These are phyloP conservation scores for Autographa pulchrina DNA, from an alignment of 2,888 invertebrate genomes.

Conservation along the genomic window DNA sequence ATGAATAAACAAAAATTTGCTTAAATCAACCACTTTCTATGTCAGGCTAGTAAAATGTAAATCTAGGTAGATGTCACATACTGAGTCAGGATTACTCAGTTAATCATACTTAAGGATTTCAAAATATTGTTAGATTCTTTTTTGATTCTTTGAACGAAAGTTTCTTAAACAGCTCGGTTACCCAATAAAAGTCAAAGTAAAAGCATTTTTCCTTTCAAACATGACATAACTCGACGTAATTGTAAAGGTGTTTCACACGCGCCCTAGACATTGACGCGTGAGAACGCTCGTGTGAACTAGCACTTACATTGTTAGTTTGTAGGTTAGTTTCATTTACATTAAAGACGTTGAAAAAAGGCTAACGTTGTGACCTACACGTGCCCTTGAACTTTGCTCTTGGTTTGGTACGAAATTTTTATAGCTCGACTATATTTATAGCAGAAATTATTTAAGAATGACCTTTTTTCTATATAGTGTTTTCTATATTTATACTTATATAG, in stretches of 20 bases:
- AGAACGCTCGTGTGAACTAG: constrained; percentile 76
- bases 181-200: constrained; percentile 55
- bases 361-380: constrained; percentile 37
- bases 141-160: neutral
- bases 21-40: no score
- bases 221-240: constrained; percentile 63
- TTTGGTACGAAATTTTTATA: neutral
- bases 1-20: no score
- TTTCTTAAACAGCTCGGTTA: neutral
- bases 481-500: no score
- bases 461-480: no score
- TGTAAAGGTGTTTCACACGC: constrained; percentile 70
- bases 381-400: constrained; percentile 37
- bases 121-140: neutral
- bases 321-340: constrained; percentile 67
- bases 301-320: constrained; percentile 76
- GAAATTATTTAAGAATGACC: no score
- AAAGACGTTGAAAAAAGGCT: constrained; percentile 30
- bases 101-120: no score
- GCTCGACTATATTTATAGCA: neutral
- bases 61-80: no score
- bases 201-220: constrained; percentile 78
- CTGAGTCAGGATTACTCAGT: no score
- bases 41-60: no score
- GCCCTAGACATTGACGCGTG: constrained; percentile 80